Evolutionary conservation across 1,140 invertebrate genomes (phyloP), one percentile per base, ranked within the genome.

Genomic region (Drosophila leontia): DNA sequence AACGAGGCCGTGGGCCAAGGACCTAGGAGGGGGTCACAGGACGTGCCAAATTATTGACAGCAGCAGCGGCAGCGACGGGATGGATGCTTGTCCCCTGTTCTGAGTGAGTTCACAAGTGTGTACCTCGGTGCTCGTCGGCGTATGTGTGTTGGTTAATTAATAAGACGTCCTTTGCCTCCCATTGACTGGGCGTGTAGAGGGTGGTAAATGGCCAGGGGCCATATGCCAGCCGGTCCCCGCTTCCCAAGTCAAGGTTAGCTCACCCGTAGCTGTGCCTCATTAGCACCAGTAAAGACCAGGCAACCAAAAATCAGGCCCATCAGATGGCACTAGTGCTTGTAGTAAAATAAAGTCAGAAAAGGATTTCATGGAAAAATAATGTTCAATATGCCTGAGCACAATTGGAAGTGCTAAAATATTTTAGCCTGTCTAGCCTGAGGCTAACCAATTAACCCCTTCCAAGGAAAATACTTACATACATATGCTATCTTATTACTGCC

Each of bases 1-100:
- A 34, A 11, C 12, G 15, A 42, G 34, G 35, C 41, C 29, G 48
- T 47, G 61, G 39, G 29, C 41, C 19, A 32, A 35, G 51, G 55
- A 56, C 53, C 35, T n/a, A 15, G 15, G 13, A 7, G 50, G 58
- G 51, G 70, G 53, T 70, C 71, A 82, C 45, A 80, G 84, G 74
- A 83, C 80, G 80, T 90, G 84, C 84, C 81, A 88, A 88, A 88
- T 88, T 88, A 90, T 88, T 88, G 85, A 88, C 84, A 84, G 78
- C 82, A 71, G 63, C 78, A 51, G 63, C 78, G 48, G 45, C 7
- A 63, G 64, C 56, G 57, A 61, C 23, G 55, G 57, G 37, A 61
- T 62, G 62, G 70, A 17, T n/a, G 32, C 58, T 29, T 50, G 42
- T 42, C 48, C 35, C 26, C 44, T 13, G 37, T 29, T 50, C 57